Percentiles rank a stretch among this genome's conserved stretches.
These are phyloP conservation scores for Gryllus longicercus DNA, from an alignment of 2,888 invertebrate genomes.

Conservation along the genomic window DNA sequence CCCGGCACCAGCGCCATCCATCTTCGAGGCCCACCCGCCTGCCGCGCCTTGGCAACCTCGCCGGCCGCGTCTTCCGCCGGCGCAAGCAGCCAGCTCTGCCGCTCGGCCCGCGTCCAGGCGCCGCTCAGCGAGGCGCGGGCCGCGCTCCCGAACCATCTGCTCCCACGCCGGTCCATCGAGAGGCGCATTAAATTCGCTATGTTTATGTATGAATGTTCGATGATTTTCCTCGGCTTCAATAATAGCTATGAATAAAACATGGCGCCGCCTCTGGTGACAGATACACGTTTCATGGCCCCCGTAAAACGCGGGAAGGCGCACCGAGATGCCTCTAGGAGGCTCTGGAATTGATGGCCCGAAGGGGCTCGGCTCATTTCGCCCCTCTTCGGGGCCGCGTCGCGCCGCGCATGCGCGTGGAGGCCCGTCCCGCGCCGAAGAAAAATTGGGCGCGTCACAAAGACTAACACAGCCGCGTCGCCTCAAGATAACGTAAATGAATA, in stretches of 20 bases:
- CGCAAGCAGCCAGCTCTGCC: too few species aligned
- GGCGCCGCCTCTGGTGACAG: background rate
- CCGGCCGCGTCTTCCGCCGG: too few species aligned
- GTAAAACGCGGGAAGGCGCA: background rate
- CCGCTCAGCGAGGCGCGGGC: too few species aligned
- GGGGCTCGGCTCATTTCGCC: too few species aligned
- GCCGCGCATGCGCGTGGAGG: too few species aligned
- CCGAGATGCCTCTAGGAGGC: too few species aligned
- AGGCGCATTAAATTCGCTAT: background rate
- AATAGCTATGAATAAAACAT: slow-evolving; percentile 3
- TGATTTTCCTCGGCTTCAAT: background rate
- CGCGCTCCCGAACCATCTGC: background rate
- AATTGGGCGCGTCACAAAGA: slow-evolving; percentile 7
- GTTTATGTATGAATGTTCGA: background rate
- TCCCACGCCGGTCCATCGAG: background rate
- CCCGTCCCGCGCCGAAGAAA: background rate
- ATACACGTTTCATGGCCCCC: background rate
- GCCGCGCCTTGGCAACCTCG: too few species aligned
- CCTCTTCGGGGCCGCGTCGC: too few species aligned
- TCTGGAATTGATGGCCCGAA: too few species aligned
- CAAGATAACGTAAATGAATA: background rate
- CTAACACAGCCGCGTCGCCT: background rate
- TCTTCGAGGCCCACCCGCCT: too few species aligned
- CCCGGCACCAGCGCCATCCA: too few species aligned
- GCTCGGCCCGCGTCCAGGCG: too few species aligned